Conservation (phyloP, 2,113 vertebrate species). For the Takifugu flavidus region DNA sequence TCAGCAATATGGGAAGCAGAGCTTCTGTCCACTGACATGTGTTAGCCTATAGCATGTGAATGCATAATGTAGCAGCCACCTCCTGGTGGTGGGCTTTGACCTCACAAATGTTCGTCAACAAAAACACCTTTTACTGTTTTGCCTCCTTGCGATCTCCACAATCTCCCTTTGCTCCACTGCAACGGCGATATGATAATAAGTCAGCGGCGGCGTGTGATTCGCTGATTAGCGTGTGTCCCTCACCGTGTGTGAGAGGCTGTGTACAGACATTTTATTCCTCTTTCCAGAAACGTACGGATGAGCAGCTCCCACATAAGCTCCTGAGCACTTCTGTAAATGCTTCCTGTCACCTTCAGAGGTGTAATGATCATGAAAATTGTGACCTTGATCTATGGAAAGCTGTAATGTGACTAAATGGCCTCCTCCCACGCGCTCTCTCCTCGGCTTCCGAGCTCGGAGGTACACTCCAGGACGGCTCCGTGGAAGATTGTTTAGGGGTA, state of each 20-base stretch:
- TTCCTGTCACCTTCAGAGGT: constrained; percentile 76
- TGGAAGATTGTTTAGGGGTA: constrained; percentile 71
- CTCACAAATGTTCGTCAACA: constrained; percentile 17
- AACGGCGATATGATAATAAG: constrained; percentile 41
- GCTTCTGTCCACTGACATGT: constrained; percentile 75
- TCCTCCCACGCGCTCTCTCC: constrained; percentile 66
- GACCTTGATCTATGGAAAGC: constrained; percentile 78
- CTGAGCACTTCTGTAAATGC: constrained; percentile 75
- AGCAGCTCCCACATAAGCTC: constrained; percentile 70
- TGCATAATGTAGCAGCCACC: constrained; percentile 68
- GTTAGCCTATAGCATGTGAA: constrained; percentile 69
- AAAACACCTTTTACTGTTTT: constrained; percentile 3
- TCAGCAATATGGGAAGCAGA: constrained; percentile 78
- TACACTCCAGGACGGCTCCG: constrained; percentile 56
- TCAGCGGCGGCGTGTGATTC: constrained; percentile 46
- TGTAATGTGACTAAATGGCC: constrained; percentile 70
- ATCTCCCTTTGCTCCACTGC: constrained; percentile 9
- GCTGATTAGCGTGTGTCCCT: constrained; percentile 50
- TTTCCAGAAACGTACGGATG: constrained; percentile 65
- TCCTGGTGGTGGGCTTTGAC: constrained; percentile 54
- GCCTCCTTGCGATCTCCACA: constrained; percentile 18
- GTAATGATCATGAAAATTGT: constrained; percentile 77
- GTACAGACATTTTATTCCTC: constrained; percentile 55
- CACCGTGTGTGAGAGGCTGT: constrained; percentile 28
- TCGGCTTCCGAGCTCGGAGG: constrained; percentile 36